Base-by-base conservation (phyloP, 2,113 vertebrate genomes). In the Hippocampus mohnikei region DNA sequence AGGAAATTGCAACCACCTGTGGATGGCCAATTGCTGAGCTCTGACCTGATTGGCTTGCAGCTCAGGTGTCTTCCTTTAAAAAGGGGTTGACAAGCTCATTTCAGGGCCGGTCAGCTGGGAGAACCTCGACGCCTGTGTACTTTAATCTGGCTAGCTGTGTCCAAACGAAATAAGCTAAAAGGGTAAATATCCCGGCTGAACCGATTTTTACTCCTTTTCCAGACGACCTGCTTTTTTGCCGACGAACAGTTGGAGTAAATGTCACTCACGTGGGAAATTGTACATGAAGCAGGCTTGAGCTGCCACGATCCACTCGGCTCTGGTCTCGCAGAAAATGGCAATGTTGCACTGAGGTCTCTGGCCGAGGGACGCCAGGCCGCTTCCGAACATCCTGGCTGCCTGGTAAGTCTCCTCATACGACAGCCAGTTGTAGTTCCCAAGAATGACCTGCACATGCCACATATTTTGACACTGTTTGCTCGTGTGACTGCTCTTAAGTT, bases 261-360 rank as follows among this genome's bases (percentile, higher is more conserved):
- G 61, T 63, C n/a, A 94, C 96, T 83, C 87, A 98, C 97, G 90
- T 84, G 94, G 96, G 75, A 98, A 98, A 86, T 96, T 99, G 91
- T 95, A 94, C 95, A 98, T 98, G 62, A 98, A 98, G 87, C 97
- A 99, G 33, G 97, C 94, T 84, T 97, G 97, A 0, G 97, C 97
- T 9, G 94, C 91, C 6, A 98, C 88, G 73, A 98, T 91, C 97
- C 97, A 99, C 79, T 99, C 97, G 0, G 96, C 95, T 85, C 96
- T 91, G 29, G 97, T 99, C 89, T 99, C 97, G 70, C 97, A 99
- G 87, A 98, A 96, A 89, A 99, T 94, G 56, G 97, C 97, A 10
- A 99, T 97, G 87, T 96, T 98, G 46, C 93, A 92, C 83, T 93
- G 93, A 0, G 97, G 94, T 69, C 87, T 95, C 89, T 98, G 97